Percentiles rank a stretch among this genome's conserved stretches.
These are phyloP conservation scores for Pyralis farinalis DNA, from an alignment of 2,888 invertebrate genomes.

Conservation along the genomic window DNA sequence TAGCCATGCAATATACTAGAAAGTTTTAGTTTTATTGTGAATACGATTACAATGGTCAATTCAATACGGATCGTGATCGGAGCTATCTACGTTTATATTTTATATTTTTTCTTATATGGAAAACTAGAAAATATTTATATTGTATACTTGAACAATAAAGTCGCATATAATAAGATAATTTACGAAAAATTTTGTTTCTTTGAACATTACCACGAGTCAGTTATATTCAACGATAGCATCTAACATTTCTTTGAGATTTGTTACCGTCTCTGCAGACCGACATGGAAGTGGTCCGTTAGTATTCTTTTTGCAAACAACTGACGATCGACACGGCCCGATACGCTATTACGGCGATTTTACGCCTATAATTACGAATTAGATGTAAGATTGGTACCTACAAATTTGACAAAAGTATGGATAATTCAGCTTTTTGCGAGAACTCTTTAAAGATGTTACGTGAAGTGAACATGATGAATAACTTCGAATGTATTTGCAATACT, in stretches of 20 bases:
- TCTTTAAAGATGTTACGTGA: background rate
- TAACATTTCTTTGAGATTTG: slow-evolving; percentile 26
- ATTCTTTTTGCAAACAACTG: slow-evolving; percentile 60
- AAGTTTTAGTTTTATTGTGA: slow-evolving; percentile 5
- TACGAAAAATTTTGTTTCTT: background rate
- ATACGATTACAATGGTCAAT: slow-evolving; percentile 3
- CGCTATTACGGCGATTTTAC: slow-evolving; percentile 55
- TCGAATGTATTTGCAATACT: too few relatives aligned
- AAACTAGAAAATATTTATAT: background rate
- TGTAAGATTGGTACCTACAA: slow-evolving; percentile 32
- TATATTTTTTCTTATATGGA: background rate
- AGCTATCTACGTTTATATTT: background rate
- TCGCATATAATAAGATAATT: background rate
- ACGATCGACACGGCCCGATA: slow-evolving; percentile 42
- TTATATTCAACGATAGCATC: slow-evolving; percentile 17
- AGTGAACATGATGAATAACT: too few relatives aligned
- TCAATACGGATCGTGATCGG: slow-evolving; percentile 4
- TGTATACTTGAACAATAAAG: background rate
- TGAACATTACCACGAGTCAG: slow-evolving; percentile 21
- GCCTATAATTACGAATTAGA: slow-evolving; percentile 60
- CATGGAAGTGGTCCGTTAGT: slow-evolving; percentile 57
- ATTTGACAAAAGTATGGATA: slow-evolving; percentile 33
- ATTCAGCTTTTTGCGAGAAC: slow-evolving; percentile 27
- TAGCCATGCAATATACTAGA: background rate
- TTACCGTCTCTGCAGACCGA: slow-evolving; percentile 36